Evolutionary conservation across 2,797 vertebrate species (phyloP).

Genomic region (Coregonus ussuriensis): DNA sequence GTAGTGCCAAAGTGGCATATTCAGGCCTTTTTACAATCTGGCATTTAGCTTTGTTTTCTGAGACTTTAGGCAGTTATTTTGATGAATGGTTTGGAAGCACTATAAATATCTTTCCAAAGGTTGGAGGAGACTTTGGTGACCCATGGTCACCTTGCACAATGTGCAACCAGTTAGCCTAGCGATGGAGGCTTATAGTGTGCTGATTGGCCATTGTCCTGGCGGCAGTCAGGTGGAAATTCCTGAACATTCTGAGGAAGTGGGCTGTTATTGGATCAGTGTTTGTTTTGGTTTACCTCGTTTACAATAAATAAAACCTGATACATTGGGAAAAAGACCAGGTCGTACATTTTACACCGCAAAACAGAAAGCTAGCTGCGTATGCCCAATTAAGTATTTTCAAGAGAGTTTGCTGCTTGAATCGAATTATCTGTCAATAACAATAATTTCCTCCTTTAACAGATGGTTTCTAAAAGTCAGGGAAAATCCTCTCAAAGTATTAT

Average conservation of each 20-base stretch:
- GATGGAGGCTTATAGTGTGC: conserved; percentile 37
- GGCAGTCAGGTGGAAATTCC: conserved; percentile 33
- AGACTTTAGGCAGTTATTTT: conserved; percentile 35
- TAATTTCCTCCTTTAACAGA: neutral
- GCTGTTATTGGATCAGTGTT: conserved; percentile 17
- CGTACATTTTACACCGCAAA: neutral
- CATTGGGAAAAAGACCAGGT: neutral
- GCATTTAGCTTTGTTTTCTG: conserved; percentile 38
- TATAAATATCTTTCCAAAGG: conserved; percentile 45
- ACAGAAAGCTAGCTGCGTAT: neutral
- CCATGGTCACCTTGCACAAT: conserved; percentile 25
- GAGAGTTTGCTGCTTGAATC: neutral
- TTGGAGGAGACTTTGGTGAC: conserved; percentile 34
- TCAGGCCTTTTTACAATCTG: conserved; percentile 37
- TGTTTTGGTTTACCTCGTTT: conserved; percentile 24
- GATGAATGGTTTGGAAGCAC: conserved; percentile 42
- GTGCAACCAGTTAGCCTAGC: conserved; percentile 36
- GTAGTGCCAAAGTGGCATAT: conserved; percentile 22
- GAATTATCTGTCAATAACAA: neutral
- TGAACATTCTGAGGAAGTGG: conserved; percentile 30
- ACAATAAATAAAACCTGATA: conserved; percentile 5
- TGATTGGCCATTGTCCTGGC: conserved; percentile 38
- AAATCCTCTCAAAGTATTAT: neutral
- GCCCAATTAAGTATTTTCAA: neutral
- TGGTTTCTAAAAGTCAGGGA: neutral